These are phyloP conservation scores for Trichoplusia ni DNA, from an alignment of 1,140 invertebrate species.

Conservation along the genomic window DNA sequence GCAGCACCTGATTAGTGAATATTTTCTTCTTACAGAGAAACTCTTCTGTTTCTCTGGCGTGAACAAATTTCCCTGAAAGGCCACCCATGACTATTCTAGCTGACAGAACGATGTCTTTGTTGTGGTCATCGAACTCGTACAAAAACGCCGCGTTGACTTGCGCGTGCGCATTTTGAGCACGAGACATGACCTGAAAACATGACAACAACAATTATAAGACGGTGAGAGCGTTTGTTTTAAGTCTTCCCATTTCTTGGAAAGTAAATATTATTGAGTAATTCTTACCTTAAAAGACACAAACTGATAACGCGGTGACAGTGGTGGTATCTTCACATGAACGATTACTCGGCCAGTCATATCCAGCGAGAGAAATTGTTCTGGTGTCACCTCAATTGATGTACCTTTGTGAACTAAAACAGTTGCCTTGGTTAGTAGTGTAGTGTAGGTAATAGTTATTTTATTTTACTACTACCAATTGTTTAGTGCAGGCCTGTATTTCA, in stretches of 20 bases:
- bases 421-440: no score
- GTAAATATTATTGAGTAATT: no score
- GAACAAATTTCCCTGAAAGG: constrained; percentile 85
- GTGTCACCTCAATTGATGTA: constrained; percentile 52
- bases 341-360: constrained; percentile 87
- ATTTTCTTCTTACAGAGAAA: constrained; percentile 74
- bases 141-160: constrained; percentile 45
- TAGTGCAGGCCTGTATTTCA: not conserved
- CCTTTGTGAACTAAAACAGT: constrained; percentile 34
- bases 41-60: constrained; percentile 83
- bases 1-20: constrained; percentile 63
- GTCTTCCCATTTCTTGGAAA: not conserved
- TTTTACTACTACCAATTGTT: no score
- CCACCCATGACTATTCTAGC: constrained; percentile 83
- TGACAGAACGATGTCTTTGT: constrained; percentile 24
- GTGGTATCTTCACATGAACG: constrained; percentile 81
- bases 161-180: constrained; percentile 47
- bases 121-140: constrained; percentile 23
- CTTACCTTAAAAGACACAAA: constrained; percentile 84
- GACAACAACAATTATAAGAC: not conserved
- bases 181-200: constrained; percentile 50
- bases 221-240: not conserved
- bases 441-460: no score
- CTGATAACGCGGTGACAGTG: constrained; percentile 70
- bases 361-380: constrained; percentile 82